Conservation (phyloP, 1,140 invertebrate genomes). For the Phortica variegata region DNA sequence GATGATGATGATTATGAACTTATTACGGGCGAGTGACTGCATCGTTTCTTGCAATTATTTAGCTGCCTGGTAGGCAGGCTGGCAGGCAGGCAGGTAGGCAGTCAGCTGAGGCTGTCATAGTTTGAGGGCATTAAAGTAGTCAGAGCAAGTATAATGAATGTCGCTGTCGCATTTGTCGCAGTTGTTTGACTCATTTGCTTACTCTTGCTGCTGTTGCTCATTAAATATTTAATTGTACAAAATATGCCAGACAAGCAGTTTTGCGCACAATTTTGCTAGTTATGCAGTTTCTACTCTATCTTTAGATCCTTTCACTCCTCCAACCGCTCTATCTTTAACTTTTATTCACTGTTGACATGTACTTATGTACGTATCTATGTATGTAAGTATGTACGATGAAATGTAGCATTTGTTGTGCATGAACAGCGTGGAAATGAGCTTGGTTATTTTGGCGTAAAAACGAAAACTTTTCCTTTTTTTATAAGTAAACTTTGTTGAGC, state of each 20-base stretch:
- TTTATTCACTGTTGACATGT: no score
- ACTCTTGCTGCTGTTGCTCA: conserved; percentile 27
- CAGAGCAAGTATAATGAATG: conserved; percentile 6
- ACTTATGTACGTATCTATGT: no score
- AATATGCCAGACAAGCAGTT: conserved; percentile 27
- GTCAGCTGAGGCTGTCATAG: conserved; percentile 12
- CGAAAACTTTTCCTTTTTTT: no score
- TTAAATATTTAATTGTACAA: conserved; percentile 51
- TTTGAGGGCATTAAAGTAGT: conserved; percentile 34
- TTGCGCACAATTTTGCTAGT: conserved; percentile 25
- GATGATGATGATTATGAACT: no score
- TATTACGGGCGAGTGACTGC: no score
- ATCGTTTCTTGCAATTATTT: no score
- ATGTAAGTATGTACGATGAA: no score
- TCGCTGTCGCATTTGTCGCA: conserved; percentile 15
- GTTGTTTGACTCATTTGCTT: neutral
- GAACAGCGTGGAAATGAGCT: conserved; percentile 3
- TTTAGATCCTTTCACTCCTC: no score
- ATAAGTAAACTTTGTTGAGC: no score
- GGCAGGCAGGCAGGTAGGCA: conserved; percentile 7
- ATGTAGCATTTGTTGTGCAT: no score
- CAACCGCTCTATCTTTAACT: no score
- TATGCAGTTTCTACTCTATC: neutral
- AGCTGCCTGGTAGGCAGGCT: conserved; percentile 1
- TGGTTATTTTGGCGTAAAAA: no score